Evolutionary conservation across 1,140 invertebrate genomes (phyloP).

Genomic region (Drosophila equinoxialis): DNA sequence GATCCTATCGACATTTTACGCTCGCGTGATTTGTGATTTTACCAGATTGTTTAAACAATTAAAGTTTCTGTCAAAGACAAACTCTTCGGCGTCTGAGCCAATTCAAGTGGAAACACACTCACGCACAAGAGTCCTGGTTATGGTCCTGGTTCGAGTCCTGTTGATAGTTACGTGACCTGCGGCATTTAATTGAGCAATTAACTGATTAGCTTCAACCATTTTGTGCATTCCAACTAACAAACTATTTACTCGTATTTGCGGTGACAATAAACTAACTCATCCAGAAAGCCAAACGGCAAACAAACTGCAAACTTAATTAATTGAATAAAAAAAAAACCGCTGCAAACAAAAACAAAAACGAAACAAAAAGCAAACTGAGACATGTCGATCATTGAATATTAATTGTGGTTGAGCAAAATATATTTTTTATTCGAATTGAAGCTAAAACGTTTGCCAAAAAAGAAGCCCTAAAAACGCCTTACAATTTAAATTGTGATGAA

Average conservation of each 20-base stretch:
- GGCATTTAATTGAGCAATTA: constrained; percentile 39
- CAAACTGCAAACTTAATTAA: constrained; percentile 40
- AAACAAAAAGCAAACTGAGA: no score
- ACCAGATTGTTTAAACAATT: constrained; percentile 58
- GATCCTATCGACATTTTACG: constrained; percentile 50
- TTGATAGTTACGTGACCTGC: constrained; percentile 34
- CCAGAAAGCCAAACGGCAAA: neutral
- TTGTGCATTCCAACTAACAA: constrained; percentile 15
- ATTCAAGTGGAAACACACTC: constrained; percentile 27
- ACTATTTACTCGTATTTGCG: constrained; percentile 9
- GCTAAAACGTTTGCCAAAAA: no score
- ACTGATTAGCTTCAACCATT: constrained; percentile 41
- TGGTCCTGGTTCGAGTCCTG: neutral
- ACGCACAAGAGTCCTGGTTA: constrained; percentile 25
- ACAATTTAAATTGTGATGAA: no score
- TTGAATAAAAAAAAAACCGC: constrained; percentile 18
- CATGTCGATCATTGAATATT: neutral
- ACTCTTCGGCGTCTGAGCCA: neutral
- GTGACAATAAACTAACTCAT: constrained; percentile 18
- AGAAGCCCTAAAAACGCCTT: no score
- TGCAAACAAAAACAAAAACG: neutral
- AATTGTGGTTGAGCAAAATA: neutral
- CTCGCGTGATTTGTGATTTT: constrained; percentile 45
- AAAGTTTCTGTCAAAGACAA: constrained; percentile 24
- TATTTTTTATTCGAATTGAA: neutral